phyloP scores from a whole-genome alignment of 1,140 invertebrate species.

The Drosophila takahashii region DNA sequence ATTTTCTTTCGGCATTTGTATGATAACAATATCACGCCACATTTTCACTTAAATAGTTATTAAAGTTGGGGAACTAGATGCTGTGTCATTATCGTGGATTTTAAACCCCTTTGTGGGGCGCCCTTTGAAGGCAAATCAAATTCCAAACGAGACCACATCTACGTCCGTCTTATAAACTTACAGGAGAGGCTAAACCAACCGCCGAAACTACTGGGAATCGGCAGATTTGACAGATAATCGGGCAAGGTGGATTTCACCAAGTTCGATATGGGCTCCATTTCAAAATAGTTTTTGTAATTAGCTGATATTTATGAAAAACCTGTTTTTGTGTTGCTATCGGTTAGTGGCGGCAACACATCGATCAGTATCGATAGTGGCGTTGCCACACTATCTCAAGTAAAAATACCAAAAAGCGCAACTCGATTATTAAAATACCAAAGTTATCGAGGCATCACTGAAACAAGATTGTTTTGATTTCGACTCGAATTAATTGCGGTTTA shows the following conservation, averaged over 20 bases:
- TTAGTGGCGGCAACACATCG: not conserved
- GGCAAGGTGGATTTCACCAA: conserved; percentile 91
- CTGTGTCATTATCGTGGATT: conserved; percentile 15
- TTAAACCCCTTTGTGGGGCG: conserved; percentile 25
- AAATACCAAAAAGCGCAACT: not conserved
- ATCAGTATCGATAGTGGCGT: not conserved
- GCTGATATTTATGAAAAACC: conserved; percentile 22
- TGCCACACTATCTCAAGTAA: not conserved
- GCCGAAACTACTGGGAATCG: conserved; percentile 90
- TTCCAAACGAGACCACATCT: conserved; percentile 33
- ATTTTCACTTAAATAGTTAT: not conserved
- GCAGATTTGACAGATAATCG: conserved; percentile 91
- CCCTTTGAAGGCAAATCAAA: conserved; percentile 25
- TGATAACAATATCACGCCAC: conserved; percentile 5
- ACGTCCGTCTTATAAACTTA: conserved; percentile 83
- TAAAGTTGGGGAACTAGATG: conserved; percentile 1
- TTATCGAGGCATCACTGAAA: not conserved
- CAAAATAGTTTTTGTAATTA: conserved; percentile 16
- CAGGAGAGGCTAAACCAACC: conserved; percentile 92
- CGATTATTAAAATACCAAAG: not conserved
- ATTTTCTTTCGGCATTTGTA: not conserved
- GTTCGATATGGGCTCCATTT: conserved; percentile 89
- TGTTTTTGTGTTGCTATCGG: conserved; percentile 49
- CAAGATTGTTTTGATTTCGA: not conserved
- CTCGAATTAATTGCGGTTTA: conserved; percentile 2